phyloP scores from a whole-genome alignment of 2,888 invertebrate species.

The Rutpela maculata region DNA sequence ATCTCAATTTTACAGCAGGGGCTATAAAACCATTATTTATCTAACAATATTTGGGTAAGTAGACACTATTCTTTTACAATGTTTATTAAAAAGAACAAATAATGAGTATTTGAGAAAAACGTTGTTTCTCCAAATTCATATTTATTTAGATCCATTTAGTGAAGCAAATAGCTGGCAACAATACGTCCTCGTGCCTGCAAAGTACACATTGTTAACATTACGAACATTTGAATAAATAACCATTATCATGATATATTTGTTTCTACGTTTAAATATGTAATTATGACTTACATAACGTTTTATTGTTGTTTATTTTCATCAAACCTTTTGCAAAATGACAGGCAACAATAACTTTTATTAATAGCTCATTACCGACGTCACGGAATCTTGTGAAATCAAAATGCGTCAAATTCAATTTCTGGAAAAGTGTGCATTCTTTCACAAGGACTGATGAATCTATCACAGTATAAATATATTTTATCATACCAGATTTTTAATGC shows the following conservation, averaged over 20 bases:
- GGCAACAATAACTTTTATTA: slow-evolving; percentile 38
- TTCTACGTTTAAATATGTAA: slow-evolving; percentile 61
- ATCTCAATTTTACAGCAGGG: slow-evolving; percentile 47
- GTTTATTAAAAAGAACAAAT: slow-evolving; percentile 66
- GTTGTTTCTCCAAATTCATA: slow-evolving; percentile 60
- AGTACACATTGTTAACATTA: slow-evolving; percentile 58
- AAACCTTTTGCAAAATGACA: slow-evolving; percentile 52
- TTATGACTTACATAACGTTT: slow-evolving; percentile 56
- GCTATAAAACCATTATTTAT: slow-evolving; percentile 54
- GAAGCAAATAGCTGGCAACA: slow-evolving; percentile 61
- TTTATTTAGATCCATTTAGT: slow-evolving; percentile 59
- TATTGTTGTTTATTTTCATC: slow-evolving; percentile 46
- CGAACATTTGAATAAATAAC: slow-evolving; percentile 58
- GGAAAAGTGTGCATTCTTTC: neutral
- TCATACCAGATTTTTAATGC: too few species aligned
- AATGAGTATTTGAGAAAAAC: slow-evolving; percentile 62
- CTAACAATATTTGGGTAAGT: slow-evolving; percentile 55
- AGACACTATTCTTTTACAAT: slow-evolving; percentile 63
- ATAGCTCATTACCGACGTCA: slow-evolving; percentile 31
- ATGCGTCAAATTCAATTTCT: slow-evolving; percentile 43
- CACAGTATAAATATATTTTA: too few species aligned
- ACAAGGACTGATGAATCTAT: too few species aligned
- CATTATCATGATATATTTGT: slow-evolving; percentile 58
- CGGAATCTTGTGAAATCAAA: slow-evolving; percentile 14
- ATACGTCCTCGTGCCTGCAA: slow-evolving; percentile 61